These are phyloP conservation scores for Sebastes nivosus DNA, from an alignment of 2,797 vertebrate species.

Conservation along the genomic window DNA sequence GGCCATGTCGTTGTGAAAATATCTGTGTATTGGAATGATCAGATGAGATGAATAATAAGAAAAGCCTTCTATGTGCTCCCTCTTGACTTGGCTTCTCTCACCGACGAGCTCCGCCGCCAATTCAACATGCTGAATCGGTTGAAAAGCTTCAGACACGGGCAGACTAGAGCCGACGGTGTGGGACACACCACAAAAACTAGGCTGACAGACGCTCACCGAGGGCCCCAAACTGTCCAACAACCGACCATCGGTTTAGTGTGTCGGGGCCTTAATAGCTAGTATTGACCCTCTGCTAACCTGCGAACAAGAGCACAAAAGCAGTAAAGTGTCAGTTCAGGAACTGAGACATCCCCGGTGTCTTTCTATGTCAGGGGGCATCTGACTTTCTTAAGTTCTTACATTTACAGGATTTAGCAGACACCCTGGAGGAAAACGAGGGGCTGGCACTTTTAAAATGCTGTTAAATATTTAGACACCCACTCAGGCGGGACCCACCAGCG, in stretches of 20 bases:
- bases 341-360: background rate
- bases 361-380: slow-evolving; percentile 10
- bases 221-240: background rate
- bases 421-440: slow-evolving; percentile 25
- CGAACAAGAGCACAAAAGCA: slow-evolving; percentile 16
- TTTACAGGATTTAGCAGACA: slow-evolving; percentile 41
- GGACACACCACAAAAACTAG: too few species aligned
- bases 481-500: slow-evolving; percentile 40
- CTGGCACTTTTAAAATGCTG: slow-evolving; percentile 61
- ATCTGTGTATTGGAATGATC: too few species aligned
- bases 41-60: too few species aligned
- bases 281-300: slow-evolving; percentile 14
- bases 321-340: slow-evolving; percentile 1
- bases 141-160: too few species aligned
- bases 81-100: too few species aligned
- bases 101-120: too few species aligned
- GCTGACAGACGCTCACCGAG: too few species aligned
- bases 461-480: slow-evolving; percentile 75
- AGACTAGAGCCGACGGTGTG: too few species aligned
- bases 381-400: slow-evolving; percentile 22
- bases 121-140: too few species aligned
- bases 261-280: background rate
- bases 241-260: background rate
- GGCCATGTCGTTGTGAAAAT: too few species aligned
- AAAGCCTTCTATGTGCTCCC: too few species aligned